Percentiles rank a stretch among this genome's conserved stretches.
These are phyloP conservation scores for Myopa testacea DNA, from an alignment of 2,888 invertebrate genomes.

Conservation along the genomic window DNA sequence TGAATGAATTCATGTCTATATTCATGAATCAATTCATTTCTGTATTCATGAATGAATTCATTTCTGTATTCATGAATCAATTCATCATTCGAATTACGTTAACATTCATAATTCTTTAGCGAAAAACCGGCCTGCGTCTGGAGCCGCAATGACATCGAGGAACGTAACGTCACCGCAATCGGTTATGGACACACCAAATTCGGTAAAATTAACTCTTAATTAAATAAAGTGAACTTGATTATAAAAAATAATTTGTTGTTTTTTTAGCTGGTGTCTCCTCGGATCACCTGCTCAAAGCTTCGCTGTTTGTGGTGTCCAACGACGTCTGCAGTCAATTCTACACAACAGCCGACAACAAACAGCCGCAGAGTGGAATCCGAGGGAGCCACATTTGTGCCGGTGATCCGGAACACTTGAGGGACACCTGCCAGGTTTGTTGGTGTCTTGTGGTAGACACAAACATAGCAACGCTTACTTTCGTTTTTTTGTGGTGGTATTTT, in stretches of 20 bases:
- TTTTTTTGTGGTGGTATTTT: not conserved
- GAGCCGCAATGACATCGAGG: slow-evolving; percentile 36
- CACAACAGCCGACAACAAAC: slow-evolving; percentile 28
- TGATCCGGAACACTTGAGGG: slow-evolving; percentile 44
- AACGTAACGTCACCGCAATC: slow-evolving; percentile 46
- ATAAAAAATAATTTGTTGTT: not conserved
- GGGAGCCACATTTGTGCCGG: slow-evolving; percentile 50
- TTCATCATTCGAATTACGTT: too few relatives aligned
- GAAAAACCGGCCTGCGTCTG: slow-evolving; percentile 44
- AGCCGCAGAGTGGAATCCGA: slow-evolving; percentile 36
- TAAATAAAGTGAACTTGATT: not conserved
- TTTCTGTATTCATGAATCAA: too few relatives aligned
- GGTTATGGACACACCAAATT: slow-evolving; percentile 51
- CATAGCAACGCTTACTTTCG: not conserved
- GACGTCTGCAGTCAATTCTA: slow-evolving; percentile 44
- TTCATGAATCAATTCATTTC: too few relatives aligned
- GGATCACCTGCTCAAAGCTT: slow-evolving; percentile 45
- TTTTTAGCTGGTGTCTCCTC: slow-evolving; percentile 42
- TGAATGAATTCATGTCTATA: too few relatives aligned
- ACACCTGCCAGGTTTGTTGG: slow-evolving; percentile 47
- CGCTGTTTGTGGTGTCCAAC: slow-evolving; percentile 43
- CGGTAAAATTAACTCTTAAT: slow-evolving; percentile 28
- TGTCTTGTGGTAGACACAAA: not conserved
- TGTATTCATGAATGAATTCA: too few relatives aligned
- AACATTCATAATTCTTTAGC: slow-evolving; percentile 27